These are phyloP conservation scores for Listronotus oregonensis DNA, from an alignment of 1,140 invertebrate genomes.

Conservation along the genomic window DNA sequence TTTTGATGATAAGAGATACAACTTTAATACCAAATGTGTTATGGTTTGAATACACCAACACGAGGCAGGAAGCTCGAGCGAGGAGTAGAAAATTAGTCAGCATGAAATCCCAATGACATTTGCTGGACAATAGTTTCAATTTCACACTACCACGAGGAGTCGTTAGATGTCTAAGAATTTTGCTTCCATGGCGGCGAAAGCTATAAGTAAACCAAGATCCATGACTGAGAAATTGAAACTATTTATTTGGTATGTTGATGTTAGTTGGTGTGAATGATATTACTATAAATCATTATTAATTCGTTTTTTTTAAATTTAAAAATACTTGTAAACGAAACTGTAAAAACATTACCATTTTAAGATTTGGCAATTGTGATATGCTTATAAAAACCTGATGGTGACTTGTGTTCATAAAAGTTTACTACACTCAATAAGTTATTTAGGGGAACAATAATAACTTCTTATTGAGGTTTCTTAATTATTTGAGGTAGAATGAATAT, in stretches of 20 bases:
- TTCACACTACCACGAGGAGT: constrained; percentile 43
- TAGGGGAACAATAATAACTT: no score
- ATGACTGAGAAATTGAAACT: constrained; percentile 34
- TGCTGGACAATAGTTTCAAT: constrained; percentile 50
- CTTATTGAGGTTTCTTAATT: no score
- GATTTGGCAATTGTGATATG: no score
- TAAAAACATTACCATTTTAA: no score
- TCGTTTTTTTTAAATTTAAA: constrained; percentile 2
- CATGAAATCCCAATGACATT: constrained; percentile 86
- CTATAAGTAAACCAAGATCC: constrained; percentile 31
- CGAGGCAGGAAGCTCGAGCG: constrained; percentile 77
- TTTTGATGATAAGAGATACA: constrained; percentile 84
- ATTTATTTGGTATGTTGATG: constrained; percentile 7
- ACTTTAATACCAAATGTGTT: constrained; percentile 91
- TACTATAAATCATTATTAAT: not conserved
- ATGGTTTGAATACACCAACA: constrained; percentile 94
- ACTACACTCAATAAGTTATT: no score
- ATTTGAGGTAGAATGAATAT: no score
- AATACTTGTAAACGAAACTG: not conserved
- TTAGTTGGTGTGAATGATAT: constrained; percentile 23
- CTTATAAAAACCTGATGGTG: no score
- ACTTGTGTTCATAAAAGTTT: no score
- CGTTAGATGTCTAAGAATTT: constrained; percentile 43
- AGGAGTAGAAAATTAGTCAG: constrained; percentile 82
- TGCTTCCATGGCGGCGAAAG: constrained; percentile 49